Evolutionary conservation across 1,140 invertebrate genomes (phyloP).

Genomic region (Papilio dardanus): DNA sequence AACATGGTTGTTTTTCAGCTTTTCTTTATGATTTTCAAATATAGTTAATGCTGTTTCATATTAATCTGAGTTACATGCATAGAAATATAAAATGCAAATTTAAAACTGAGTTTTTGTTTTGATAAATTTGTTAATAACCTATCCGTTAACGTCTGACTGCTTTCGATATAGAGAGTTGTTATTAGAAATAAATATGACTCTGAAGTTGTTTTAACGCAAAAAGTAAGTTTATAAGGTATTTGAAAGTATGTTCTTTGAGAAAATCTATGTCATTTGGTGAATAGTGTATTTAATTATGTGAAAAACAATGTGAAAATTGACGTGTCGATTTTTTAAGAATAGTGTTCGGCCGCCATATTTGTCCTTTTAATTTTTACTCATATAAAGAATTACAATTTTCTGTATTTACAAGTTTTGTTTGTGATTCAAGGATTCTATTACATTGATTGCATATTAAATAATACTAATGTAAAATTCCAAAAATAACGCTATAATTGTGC

Average conservation of each 20-base stretch:
- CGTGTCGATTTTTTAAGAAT: constrained; percentile 76
- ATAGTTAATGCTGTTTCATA: constrained; percentile 55
- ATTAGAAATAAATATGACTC: constrained; percentile 72
- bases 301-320: constrained; percentile 66
- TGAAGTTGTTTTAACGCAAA: constrained; percentile 66
- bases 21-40: constrained; percentile 64
- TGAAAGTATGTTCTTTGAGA: constrained; percentile 46
- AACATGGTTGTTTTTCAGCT: constrained; percentile 82
- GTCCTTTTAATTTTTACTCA: constrained; percentile 72
- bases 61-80: constrained; percentile 52
- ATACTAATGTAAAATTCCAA: constrained; percentile 14
- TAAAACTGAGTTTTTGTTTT: constrained; percentile 55
- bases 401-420: constrained; percentile 19
- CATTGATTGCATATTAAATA: constrained; percentile 34
- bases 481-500: constrained; percentile 23
- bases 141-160: constrained; percentile 69
- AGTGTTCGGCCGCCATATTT: constrained; percentile 78
- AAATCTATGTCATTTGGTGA: constrained; percentile 37
- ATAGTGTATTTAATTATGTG: constrained; percentile 43
- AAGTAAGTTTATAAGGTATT: constrained; percentile 64
- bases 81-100: constrained; percentile 47
- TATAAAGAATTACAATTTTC: constrained; percentile 39
- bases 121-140: constrained; percentile 73
- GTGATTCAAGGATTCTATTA: not conserved
- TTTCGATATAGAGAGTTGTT: constrained; percentile 65